Evolutionary conservation across 2,888 invertebrate genomes (phyloP).

Genomic region (Ashinkailepas kermadecensis): DNA sequence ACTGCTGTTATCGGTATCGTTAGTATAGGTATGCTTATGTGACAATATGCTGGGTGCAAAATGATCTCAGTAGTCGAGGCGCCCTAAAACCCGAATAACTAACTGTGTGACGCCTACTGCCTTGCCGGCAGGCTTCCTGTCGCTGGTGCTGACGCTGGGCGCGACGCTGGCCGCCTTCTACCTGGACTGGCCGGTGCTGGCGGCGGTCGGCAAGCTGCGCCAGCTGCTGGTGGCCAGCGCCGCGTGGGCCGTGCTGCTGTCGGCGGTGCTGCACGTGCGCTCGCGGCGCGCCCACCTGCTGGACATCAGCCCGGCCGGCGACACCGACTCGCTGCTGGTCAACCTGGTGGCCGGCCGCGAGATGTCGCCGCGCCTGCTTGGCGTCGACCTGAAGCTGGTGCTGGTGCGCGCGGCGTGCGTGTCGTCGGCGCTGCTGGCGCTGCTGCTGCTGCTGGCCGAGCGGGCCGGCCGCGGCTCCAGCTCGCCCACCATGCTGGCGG

Average conservation of each 20-base stretch:
- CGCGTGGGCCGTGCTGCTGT: slow-evolving; percentile 24
- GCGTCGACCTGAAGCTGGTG: slow-evolving; percentile 32
- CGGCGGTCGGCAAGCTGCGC: slow-evolving; percentile 27
- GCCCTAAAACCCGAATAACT: no score
- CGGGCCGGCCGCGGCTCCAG: slow-evolving; percentile 23
- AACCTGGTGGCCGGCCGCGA: slow-evolving; percentile 31
- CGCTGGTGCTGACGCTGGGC: slow-evolving; percentile 27
- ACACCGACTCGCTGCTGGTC: slow-evolving; percentile 28
- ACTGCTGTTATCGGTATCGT: no score
- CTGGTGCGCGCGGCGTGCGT: slow-evolving; percentile 24
- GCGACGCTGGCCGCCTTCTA: slow-evolving; percentile 25
- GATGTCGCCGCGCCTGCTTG: slow-evolving; percentile 28
- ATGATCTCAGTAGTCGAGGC: no score
- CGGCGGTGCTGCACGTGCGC: slow-evolving; percentile 26
- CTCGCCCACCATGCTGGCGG: slow-evolving; percentile 29
- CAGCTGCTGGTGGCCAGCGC: slow-evolving; percentile 28
- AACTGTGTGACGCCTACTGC: background rate
- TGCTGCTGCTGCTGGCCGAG: slow-evolving; percentile 27
- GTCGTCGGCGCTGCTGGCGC: slow-evolving; percentile 26
- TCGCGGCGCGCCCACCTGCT: slow-evolving; percentile 27
- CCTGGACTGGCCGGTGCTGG: slow-evolving; percentile 25
- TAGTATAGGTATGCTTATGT: no score
- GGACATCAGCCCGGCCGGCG: slow-evolving; percentile 29
- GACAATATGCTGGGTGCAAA: no score
- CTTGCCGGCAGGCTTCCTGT: slow-evolving; percentile 26